Evolutionary conservation across 2,797 vertebrate species (phyloP), one percentile per base, ranked within the genome.

Genomic region (Avahi laniger): DNA sequence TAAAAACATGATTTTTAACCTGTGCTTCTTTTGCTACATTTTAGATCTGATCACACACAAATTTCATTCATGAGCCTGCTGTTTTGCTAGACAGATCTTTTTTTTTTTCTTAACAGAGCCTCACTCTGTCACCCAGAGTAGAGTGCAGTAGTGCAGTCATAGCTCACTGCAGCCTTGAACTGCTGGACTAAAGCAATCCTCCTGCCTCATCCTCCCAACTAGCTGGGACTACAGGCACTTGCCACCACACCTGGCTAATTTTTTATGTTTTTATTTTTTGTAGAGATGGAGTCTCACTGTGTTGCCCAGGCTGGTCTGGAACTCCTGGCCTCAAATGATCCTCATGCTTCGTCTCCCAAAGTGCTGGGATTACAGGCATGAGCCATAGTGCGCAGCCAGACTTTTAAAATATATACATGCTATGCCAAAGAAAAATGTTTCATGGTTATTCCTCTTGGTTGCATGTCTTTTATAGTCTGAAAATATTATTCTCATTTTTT

Each of bases 1-100:
- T 78, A 59, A 82, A 93, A 95, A 50, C n/a, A n/a, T 83, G 18
- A 46, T 81, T 93, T 91, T 80, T 75, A 93, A 93, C 57, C 30
- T 59, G 3, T 79, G 17, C 26, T 84, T 86, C 20, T 86, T 95
- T 72, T 92, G 24, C 48, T 87, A 82, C 48, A 82, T 76, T 92
- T 91, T 89, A 80, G 22, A 82, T 89, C 5, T 88, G 30, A 8
- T 41, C 52, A 69, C 24, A 75, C 20, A 50, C 41, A 78, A 50
- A 93, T 91, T 79, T 84, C 24, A 70, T 94, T 93, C 70, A 76
- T 5, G 2, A 52, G 38, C 61, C 46, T 93, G 2, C 35, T 96
- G 3, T 75, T 92, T 86, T 75, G 12, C 57, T 86, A 48, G 17
- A 70, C 12, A 75, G 61, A 33, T 33, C 30, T 33, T 63, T 63